phyloP scores from a whole-genome alignment of 2,888 invertebrate species.

The Clivina fossor region DNA sequence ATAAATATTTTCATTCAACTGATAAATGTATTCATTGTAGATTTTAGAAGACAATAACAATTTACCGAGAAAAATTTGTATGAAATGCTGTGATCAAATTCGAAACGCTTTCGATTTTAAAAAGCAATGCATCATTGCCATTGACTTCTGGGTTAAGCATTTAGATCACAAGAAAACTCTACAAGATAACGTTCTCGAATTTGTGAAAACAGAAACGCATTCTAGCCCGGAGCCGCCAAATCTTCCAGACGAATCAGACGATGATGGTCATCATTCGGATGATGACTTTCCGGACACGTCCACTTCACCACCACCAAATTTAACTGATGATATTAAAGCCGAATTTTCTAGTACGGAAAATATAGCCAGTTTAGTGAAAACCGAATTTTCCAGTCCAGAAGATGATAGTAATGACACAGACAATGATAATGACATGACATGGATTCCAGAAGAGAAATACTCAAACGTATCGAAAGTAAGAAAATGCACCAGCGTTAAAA shows the following conservation, averaged over 20 bases:
- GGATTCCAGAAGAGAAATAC: background rate
- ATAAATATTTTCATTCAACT: no score
- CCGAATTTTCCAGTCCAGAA: background rate
- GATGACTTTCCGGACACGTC: no score
- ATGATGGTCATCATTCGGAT: no score
- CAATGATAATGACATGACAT: background rate
- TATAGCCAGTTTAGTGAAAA: background rate
- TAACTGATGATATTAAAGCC: no score
- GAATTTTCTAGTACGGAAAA: no score
- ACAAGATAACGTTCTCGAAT: no score
- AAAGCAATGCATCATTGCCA: background rate
- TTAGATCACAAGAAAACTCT: no score
- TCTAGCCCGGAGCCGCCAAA: no score
- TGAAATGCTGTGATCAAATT: slow-evolving; percentile 1
- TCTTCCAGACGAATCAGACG: no score
- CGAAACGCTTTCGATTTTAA: background rate
- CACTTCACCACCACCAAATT: no score
- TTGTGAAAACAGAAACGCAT: no score
- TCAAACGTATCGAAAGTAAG: background rate
- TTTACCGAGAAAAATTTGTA: background rate
- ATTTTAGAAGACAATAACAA: background rate
- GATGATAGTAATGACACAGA: background rate
- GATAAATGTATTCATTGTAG: no score
- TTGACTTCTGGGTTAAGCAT: background rate
- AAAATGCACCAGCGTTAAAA: background rate